These are phyloP conservation scores for Erpornis zantholeuca DNA, from an alignment of 2,113 vertebrate genomes.

Conservation along the genomic window DNA sequence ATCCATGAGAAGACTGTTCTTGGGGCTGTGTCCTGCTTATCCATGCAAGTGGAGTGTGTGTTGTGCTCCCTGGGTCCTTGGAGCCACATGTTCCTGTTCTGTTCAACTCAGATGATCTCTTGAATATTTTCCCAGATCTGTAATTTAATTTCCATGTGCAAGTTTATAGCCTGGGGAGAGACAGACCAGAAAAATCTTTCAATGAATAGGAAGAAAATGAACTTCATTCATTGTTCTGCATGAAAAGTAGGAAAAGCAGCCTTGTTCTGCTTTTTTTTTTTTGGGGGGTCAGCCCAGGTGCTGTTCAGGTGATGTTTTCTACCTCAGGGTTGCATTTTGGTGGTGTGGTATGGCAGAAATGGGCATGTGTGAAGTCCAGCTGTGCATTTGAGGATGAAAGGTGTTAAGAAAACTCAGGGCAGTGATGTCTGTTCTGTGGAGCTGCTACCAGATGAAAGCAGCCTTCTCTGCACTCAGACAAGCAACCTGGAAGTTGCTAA, in stretches of 20 bases:
- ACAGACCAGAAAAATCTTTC: background rate
- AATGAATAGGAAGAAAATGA: background rate
- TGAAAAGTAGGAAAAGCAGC: background rate
- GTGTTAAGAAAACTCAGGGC: background rate
- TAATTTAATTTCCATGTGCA: background rate
- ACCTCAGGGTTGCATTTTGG: background rate
- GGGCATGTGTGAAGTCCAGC: background rate
- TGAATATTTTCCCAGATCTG: constrained; percentile 27
- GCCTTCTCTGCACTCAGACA: background rate
- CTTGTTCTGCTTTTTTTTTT: background rate
- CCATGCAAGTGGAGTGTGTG: rapidly evolving
- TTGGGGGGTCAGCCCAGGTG: background rate
- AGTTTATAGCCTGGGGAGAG: constrained; percentile 1
- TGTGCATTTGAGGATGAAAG: background rate
- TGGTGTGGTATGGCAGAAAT: background rate
- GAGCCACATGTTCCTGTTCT: background rate
- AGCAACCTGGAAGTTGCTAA: background rate
- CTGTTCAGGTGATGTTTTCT: background rate
- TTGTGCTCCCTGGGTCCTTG: background rate
- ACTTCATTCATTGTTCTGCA: background rate
- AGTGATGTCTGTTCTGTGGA: background rate
- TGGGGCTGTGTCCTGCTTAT: background rate
- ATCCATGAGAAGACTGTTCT: background rate
- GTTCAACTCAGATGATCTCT: background rate
- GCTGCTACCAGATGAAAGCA: background rate